Conservation (phyloP, 2,797 vertebrate species). For the Pantherophis alleghaniensis region DNA sequence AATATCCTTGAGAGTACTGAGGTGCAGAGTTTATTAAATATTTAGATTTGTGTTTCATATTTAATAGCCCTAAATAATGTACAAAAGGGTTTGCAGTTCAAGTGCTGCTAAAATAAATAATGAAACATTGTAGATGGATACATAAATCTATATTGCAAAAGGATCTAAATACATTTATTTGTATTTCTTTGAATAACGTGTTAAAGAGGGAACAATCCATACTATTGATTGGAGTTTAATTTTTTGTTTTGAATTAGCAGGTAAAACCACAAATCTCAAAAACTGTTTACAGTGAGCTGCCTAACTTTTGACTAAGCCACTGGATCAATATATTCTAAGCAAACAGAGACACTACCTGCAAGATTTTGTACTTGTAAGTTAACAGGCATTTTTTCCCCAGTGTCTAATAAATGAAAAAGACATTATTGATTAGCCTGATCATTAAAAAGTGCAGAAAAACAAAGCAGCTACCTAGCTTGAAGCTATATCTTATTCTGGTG, state of each 20-base stretch:
- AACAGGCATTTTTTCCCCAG: constrained; percentile 63
- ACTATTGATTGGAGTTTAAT: constrained; percentile 71
- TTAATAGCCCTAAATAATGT: constrained; percentile 52
- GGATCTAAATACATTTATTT: constrained; percentile 64
- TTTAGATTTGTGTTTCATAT: constrained; percentile 48
- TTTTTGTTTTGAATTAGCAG: constrained; percentile 64
- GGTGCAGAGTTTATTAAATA: constrained; percentile 13
- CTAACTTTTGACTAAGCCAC: constrained; percentile 59
- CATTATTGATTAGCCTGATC: constrained; percentile 54
- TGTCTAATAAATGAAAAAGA: constrained; percentile 63
- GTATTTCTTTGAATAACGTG: constrained; percentile 66
- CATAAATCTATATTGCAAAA: constrained; percentile 65
- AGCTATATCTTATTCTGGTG: constrained; percentile 12
- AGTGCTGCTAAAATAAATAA: constrained; percentile 44
- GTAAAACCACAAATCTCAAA: constrained; percentile 62
- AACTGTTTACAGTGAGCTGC: constrained; percentile 58
- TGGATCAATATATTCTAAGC: constrained; percentile 57
- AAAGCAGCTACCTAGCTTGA: constrained; percentile 52
- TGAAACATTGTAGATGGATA: constrained; percentile 46
- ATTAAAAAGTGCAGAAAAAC: constrained; percentile 48
- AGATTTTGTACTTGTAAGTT: constrained; percentile 53
- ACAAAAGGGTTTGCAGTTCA: constrained; percentile 45
- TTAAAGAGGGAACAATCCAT: constrained; percentile 69
- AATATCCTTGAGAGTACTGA: constrained; percentile 30
- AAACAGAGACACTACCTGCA: constrained; percentile 54